Percentiles rank a stretch among this genome's conserved stretches.
phyloP scores from a whole-genome alignment of 2,888 invertebrate genomes.

The Marronus borbonicus region DNA sequence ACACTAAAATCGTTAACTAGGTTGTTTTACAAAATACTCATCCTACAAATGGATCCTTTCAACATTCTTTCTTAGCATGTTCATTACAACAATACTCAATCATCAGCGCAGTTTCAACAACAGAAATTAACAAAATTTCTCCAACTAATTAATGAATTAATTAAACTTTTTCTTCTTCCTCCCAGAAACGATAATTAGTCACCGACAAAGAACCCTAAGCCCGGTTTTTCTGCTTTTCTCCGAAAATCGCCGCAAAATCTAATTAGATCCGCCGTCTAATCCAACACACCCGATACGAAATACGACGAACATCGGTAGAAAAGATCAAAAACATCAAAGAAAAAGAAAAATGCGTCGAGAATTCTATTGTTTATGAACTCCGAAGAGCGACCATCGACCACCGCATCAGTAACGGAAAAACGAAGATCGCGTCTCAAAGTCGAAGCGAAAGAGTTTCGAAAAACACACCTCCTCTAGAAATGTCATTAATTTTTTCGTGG shows the following conservation, averaged over 20 bases:
- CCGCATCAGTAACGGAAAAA: conserved; percentile 4
- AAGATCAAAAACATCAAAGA: neutral
- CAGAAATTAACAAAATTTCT: neutral
- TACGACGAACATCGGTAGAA: neutral
- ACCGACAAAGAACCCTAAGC: conserved; percentile 23
- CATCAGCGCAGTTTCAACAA: no score
- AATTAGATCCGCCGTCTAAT: conserved; percentile 30
- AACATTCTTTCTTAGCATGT: no score
- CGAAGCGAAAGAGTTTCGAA: conserved; percentile 39
- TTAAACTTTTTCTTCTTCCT: neutral
- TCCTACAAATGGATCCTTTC: no score
- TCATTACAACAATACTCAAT: no score
- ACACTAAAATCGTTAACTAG: no score
- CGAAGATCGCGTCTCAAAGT: conserved; percentile 6
- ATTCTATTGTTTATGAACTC: conserved; percentile 50
- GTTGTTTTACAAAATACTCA: no score
- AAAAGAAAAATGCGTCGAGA: conserved; percentile 13
- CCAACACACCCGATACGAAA: neutral
- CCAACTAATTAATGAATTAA: neutral
- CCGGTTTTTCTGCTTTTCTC: conserved; percentile 3
- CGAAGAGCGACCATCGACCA: conserved; percentile 29
- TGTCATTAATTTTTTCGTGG: conserved; percentile 50
- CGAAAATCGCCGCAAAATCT: conserved; percentile 41
- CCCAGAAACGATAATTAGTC: neutral
- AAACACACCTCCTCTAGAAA: conserved; percentile 47